Percentiles rank a stretch among this genome's conserved stretches.
These are phyloP conservation scores for Colostygia pectinataria DNA, from an alignment of 2,888 invertebrate genomes.

Conservation along the genomic window DNA sequence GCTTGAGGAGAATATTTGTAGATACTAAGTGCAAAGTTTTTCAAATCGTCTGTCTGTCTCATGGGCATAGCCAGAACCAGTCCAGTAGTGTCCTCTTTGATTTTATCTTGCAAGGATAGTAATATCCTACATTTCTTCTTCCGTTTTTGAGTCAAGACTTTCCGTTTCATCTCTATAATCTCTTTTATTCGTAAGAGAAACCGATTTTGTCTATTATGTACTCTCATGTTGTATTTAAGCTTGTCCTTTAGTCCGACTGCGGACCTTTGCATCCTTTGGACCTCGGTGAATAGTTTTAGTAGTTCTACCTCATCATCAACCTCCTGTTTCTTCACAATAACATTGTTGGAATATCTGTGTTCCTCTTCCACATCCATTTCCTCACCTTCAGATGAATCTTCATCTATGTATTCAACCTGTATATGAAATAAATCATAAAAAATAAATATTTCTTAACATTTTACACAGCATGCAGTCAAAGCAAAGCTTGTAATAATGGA, in stretches of 20 bases:
- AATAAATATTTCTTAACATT: neutral
- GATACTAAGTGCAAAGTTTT: conserved; percentile 72
- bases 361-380: conserved; percentile 54
- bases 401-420: conserved; percentile 78
- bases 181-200: conserved; percentile 60
- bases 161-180: conserved; percentile 66
- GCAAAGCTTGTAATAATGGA: no score
- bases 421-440: conserved; percentile 9
- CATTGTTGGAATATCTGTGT: conserved; percentile 32
- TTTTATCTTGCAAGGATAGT: conserved; percentile 70
- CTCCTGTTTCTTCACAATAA: conserved; percentile 19
- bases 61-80: conserved; percentile 74
- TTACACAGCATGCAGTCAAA: no score
- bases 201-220: conserved; percentile 64
- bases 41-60: conserved; percentile 72
- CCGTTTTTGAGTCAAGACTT: conserved; percentile 62
- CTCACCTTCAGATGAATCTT: conserved; percentile 67
- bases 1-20: conserved; percentile 78
- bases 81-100: conserved; percentile 70
- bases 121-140: conserved; percentile 74
- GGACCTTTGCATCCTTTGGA: conserved; percentile 69
- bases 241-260: conserved; percentile 63
- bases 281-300: conserved; percentile 68
- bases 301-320: conserved; percentile 43
- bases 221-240: conserved; percentile 62